Conservation (phyloP, 2,888 invertebrate species). For the Eupithecia inturbata region DNA sequence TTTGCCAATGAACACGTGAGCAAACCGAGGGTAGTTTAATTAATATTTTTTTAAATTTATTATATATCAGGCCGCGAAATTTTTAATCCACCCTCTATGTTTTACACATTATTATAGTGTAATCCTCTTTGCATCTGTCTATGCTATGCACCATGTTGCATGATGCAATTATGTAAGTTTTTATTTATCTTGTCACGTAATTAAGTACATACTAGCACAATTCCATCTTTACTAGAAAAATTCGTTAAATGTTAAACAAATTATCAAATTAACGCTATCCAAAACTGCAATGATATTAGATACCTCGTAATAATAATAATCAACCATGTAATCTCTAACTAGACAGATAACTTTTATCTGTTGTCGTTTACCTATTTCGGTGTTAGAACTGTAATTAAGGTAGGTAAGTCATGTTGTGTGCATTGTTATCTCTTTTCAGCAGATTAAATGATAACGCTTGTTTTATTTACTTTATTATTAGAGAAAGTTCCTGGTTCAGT, state of each 20-base stretch:
- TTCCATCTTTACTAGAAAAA: no score
- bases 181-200: no score
- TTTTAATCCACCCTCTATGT: no score
- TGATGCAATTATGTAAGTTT: no score
- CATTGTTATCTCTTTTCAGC: neutral
- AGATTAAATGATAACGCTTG: neutral
- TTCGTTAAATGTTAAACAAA: no score
- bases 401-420: neutral
- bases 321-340: neutral
- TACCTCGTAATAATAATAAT: neutral
- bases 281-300: neutral
- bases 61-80: no score
- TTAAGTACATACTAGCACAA: no score
- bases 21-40: no score
- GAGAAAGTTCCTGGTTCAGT: slow-evolving; percentile 1
- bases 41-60: no score
- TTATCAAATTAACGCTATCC: neutral
- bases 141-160: neutral
- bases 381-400: neutral
- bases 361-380: neutral
- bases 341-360: neutral
- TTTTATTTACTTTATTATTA: neutral
- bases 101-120: no score
- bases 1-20: no score
- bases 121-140: no score